These are phyloP conservation scores for Drosophila bipectinata DNA, from an alignment of 1,140 invertebrate species.

Conservation along the genomic window DNA sequence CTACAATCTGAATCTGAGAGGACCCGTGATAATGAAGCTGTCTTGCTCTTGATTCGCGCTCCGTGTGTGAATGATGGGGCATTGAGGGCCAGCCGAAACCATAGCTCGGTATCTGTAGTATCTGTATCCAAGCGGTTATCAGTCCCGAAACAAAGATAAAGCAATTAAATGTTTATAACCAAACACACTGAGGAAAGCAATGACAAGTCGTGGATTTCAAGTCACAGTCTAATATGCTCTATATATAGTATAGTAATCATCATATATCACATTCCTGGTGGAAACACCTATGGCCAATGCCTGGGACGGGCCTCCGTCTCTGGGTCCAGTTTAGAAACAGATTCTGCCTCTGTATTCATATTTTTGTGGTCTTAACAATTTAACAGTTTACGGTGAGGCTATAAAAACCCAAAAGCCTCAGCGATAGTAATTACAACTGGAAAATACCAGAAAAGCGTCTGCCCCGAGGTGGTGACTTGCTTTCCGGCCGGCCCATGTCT, in stretches of 20 bases:
- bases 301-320: constrained; percentile 31
- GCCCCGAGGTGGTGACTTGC: constrained; percentile 29
- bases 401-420: constrained; percentile 19
- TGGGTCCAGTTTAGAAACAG: constrained; percentile 22
- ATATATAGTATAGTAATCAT: constrained; percentile 15
- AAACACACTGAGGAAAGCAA: not conserved
- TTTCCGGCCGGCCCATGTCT: constrained; percentile 33
- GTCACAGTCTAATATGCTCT: not conserved
- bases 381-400: constrained; percentile 19
- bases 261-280: constrained; percentile 20
- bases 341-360: constrained; percentile 11
- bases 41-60: constrained; percentile 20
- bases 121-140: constrained; percentile 33
- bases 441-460: constrained; percentile 72
- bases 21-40: constrained; percentile 42
- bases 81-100: no score
- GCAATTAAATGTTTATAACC: constrained; percentile 34
- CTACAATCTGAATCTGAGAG: constrained; percentile 40
- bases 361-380: not conserved
- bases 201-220: constrained; percentile 2
- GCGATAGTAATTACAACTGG: constrained; percentile 73
- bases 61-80: no score
- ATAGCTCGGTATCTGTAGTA: not conserved
- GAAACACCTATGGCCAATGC: constrained; percentile 5
- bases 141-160: constrained; percentile 37